Conservation (phyloP, 2,888 invertebrate species). For the Alcis repandata region DNA sequence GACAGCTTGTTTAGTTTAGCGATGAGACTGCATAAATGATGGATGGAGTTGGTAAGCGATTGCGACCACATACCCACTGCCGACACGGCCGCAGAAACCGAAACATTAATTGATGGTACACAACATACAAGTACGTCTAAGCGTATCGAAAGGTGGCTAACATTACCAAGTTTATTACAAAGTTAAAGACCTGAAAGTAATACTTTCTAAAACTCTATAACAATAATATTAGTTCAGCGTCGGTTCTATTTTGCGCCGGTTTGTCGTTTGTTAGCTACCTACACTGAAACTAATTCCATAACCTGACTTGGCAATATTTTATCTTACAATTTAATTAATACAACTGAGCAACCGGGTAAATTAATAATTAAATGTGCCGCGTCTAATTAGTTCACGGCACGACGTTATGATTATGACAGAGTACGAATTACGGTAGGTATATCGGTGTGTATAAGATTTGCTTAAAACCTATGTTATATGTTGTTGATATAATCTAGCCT, state of each 20-base stretch:
- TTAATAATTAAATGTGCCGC: constrained; percentile 30
- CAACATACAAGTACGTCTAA: neutral
- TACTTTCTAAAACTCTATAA: neutral
- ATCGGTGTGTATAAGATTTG: constrained; percentile 2
- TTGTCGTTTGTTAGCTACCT: constrained; percentile 25
- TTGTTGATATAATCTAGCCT: no score
- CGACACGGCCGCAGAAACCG: no score
- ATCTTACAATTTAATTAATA: constrained; percentile 37
- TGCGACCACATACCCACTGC: no score
- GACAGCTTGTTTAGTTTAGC: neutral
- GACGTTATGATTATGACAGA: constrained; percentile 29
- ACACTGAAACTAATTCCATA: constrained; percentile 35
- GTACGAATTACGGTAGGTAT: constrained; percentile 18
- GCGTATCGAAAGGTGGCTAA: neutral
- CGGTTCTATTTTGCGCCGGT: constrained; percentile 24
- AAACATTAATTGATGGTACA: no score
- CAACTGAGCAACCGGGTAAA: constrained; percentile 33
- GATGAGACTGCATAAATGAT: neutral
- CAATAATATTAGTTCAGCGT: neutral
- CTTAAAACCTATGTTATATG: neutral
- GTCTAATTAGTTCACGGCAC: constrained; percentile 34
- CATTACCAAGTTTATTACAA: no score
- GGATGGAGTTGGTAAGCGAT: neutral
- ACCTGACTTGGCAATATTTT: constrained; percentile 38
- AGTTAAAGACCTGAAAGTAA: no score